Conservation (phyloP, 1,140 invertebrate species). For the Trialeurodes vaporariorum region DNA sequence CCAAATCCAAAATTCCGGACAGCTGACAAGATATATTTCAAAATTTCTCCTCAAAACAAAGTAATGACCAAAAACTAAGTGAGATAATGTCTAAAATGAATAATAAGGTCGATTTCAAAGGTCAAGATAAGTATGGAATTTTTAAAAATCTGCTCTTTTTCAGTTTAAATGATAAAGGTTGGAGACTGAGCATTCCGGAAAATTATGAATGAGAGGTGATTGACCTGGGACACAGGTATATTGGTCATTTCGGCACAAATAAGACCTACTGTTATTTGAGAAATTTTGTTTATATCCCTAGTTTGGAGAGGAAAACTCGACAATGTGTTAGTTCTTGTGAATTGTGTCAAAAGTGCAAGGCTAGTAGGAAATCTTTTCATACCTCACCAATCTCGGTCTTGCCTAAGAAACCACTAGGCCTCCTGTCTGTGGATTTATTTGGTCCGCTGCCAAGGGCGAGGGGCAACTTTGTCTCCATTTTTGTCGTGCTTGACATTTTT, state of each 20-base stretch:
- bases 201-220: not conserved
- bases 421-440: not conserved
- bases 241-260: not conserved
- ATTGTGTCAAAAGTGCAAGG: not conserved
- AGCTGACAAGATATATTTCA: too few species aligned
- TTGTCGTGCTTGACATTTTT: not conserved
- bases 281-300: not conserved
- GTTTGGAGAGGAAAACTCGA: not conserved
- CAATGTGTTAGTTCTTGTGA: not conserved
- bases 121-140: too few species aligned
- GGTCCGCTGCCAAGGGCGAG: not conserved
- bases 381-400: not conserved
- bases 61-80: too few species aligned
- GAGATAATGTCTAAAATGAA: too few species aligned
- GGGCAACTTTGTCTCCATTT: not conserved
- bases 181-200: not conserved
- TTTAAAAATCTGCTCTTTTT: too few species aligned
- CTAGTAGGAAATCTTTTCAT: not conserved
- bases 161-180: not conserved
- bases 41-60: too few species aligned
- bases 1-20: too few species aligned
- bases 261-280: not conserved
- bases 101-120: too few species aligned
- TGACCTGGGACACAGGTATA: not conserved
- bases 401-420: not conserved